These are phyloP conservation scores for Syrmaticus mikado DNA, from an alignment of 2,113 vertebrate genomes.

Conservation along the genomic window DNA sequence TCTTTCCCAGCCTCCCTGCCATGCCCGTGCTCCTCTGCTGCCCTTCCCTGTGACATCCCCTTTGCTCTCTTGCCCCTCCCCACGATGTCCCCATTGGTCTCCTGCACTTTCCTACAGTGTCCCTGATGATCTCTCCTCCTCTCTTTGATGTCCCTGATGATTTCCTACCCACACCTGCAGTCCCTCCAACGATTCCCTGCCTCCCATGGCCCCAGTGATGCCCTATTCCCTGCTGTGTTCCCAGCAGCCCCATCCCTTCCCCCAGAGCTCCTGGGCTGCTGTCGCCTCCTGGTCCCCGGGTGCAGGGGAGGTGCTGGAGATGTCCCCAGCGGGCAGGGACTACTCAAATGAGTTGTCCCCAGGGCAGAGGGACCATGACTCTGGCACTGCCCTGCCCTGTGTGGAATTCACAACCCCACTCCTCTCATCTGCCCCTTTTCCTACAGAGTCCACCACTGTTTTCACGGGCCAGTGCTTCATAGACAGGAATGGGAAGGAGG, in stretches of 20 bases:
- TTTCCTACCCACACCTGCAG: neutral
- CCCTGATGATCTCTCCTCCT: neutral
- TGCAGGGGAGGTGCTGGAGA: neutral
- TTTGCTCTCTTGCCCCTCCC: no score
- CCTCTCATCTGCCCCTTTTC: no score
- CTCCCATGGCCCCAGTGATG: rapidly evolving
- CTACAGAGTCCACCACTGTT: neutral
- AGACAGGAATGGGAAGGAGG: rapidly evolving
- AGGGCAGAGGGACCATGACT: rapidly evolving
- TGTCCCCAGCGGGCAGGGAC: no score
- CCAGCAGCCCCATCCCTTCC: neutral
- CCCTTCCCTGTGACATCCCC: no score
- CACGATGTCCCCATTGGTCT: neutral
- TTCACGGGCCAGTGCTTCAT: slow-evolving; percentile 47
- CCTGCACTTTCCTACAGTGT: neutral
- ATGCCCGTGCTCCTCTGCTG: neutral
- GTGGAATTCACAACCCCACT: rapidly evolving
- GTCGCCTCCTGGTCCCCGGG: neutral
- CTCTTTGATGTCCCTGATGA: neutral
- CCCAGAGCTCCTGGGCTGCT: neutral
- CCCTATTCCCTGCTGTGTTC: neutral
- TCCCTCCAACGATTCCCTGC: neutral
- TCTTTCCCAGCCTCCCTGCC: rapidly evolving
- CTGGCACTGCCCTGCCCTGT: neutral
- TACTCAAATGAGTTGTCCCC: rapidly evolving